Percentiles rank a stretch among this genome's conserved stretches.
Conservation (phyloP, 2,888 invertebrate genomes). For the Nasonia oneida region DNA sequence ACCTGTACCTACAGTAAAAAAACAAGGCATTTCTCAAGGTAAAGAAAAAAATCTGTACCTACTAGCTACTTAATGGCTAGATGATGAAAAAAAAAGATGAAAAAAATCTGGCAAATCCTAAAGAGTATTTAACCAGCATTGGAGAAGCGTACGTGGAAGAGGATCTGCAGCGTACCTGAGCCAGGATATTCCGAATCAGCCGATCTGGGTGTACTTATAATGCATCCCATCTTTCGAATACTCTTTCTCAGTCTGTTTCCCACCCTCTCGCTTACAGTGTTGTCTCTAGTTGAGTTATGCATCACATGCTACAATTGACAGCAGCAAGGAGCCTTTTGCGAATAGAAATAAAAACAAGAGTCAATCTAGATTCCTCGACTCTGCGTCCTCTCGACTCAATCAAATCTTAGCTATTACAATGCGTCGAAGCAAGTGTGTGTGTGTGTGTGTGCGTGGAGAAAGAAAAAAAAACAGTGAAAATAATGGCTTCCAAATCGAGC, state of each 20-base stretch:
- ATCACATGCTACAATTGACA: conserved; percentile 49
- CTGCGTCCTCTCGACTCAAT: not conserved
- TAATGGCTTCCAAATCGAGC: not conserved
- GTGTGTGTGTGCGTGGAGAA: not conserved
- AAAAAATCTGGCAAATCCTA: conserved; percentile 47
- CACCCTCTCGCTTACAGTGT: conserved; percentile 54
- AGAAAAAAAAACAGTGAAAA: not conserved
- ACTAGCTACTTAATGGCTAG: conserved; percentile 14
- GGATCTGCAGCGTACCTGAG: conserved; percentile 60
- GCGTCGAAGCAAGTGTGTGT: not conserved
- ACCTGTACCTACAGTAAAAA: not conserved
- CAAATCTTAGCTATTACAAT: not conserved
- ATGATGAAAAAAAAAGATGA: conserved; percentile 22
- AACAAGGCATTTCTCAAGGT: conserved; percentile 27
- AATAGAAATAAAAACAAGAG: conserved; percentile 53
- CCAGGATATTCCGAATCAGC: conserved; percentile 60
- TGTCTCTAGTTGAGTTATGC: conserved; percentile 51
- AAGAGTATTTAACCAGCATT: conserved; percentile 37
- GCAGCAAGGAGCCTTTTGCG: conserved; percentile 56
- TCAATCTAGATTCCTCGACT: conserved; percentile 44
- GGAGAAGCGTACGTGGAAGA: conserved; percentile 50
- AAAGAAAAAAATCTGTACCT: conserved; percentile 38
- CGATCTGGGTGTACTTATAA: conserved; percentile 58
- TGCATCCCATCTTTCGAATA: conserved; percentile 62
- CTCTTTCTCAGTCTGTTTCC: conserved; percentile 59